Evolutionary conservation across 2,797 vertebrate species (phyloP), one percentile per base, ranked within the genome.

Genomic region (Hypotaenidia okinawae): DNA sequence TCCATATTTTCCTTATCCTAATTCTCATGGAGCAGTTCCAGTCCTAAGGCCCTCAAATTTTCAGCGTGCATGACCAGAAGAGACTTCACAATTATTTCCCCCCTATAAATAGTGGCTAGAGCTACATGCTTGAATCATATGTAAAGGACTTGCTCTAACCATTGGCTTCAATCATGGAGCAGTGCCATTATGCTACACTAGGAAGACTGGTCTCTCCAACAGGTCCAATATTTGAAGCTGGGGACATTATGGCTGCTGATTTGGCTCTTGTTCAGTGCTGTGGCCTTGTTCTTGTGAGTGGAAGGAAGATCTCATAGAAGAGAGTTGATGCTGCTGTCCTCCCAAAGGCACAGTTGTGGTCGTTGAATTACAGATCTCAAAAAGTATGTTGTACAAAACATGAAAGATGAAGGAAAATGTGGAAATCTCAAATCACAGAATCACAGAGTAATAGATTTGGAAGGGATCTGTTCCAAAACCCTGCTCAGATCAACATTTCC

Each of bases 281-380:
- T 63, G 21, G 7, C 4, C 9, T 11, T 70, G 8, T 47, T 30
- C 5, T 10, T 47, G 25, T 30, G 14, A 64, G 28, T 32, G 57
- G 70, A 82, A 55, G 49, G 18, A 69, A n/a, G 5, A 23, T 25
- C n/a, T 85, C 39, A 32, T 23, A 59, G 11, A 69, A 69, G 2
- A 45, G 21, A 41, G 7, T 27, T 13, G 43, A 63, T 30, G 15
- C 41, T 39, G 27, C 15, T 30, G 3, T 41, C 6, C 10, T 67
- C 8, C 2, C 11, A 45, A 33, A 63, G 21, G 80, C 0, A 3
- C 10, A 84, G 4, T 18, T 67, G n/a, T 0, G 0, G 11, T 41
- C 14, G 1, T 2, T 49, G 43, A 68, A 32, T 18, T 2, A 62
- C 74, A 63, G 6, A 54, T 54, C 61, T 72, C 23, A 47, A 35